Percentiles rank a stretch among this genome's conserved stretches.
Evolutionary conservation across 2,113 vertebrate species (phyloP).

Genomic region (Desmodus rotundus): DNA sequence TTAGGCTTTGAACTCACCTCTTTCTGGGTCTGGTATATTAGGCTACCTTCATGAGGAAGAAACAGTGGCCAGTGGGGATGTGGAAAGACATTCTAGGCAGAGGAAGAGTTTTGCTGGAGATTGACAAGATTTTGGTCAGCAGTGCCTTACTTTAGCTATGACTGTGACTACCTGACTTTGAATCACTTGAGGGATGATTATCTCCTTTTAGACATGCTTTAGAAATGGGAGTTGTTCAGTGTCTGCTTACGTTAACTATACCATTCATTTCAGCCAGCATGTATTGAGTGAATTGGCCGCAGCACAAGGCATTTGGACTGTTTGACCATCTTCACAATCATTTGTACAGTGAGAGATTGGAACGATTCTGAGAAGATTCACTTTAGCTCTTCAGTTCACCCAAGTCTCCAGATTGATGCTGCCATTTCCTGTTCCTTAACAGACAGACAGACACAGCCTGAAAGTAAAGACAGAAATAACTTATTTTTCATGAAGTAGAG

Average conservation of each 20-base stretch:
- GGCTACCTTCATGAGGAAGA: neutral
- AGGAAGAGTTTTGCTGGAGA: constrained; percentile 4
- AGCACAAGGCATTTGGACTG: neutral
- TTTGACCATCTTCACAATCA: constrained; percentile 10
- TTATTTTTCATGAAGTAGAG: constrained; percentile 36
- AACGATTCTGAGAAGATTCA: neutral
- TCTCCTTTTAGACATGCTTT: constrained; percentile 3
- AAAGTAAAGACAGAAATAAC: constrained; percentile 20
- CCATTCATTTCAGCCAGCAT: constrained; percentile 12
- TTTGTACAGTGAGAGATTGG: constrained; percentile 27
- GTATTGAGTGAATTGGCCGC: constrained; percentile 27
- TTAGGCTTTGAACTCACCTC: neutral
- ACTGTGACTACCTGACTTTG: neutral
- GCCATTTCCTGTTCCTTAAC: constrained; percentile 25
- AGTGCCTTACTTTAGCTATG: neutral
- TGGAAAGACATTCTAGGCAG: neutral
- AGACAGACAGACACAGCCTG: neutral
- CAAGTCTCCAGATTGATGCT: constrained; percentile 32
- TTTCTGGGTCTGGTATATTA: neutral
- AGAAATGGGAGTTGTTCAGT: neutral
- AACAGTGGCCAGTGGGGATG: neutral
- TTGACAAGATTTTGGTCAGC: neutral
- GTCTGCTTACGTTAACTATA: constrained; percentile 3
- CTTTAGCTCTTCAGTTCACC: neutral
- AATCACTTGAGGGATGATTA: neutral